Evolutionary conservation across 2,113 vertebrate genomes (phyloP).

Genomic region (Benitochromis conjunctus): DNA sequence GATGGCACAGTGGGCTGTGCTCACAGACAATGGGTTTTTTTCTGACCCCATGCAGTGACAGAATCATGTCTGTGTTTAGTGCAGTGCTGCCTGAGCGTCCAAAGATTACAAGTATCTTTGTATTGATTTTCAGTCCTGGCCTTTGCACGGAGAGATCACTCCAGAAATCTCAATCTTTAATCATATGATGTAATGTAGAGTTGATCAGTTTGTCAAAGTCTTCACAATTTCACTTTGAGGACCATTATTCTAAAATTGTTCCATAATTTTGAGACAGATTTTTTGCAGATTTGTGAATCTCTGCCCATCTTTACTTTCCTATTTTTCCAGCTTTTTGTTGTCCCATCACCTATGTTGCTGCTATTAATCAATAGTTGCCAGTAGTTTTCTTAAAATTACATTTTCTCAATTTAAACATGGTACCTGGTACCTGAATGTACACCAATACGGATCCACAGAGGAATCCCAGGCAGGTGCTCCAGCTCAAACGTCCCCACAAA

Average conservation of each 20-base stretch:
- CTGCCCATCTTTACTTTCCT: neutral
- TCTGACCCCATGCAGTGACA: neutral
- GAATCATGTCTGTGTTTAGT: neutral
- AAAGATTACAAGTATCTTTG: fast-evolving
- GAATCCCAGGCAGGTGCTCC: conserved; percentile 89
- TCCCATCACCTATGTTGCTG: neutral
- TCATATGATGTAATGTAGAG: neutral
- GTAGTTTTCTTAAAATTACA: neutral
- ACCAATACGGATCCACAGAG: conserved; percentile 97
- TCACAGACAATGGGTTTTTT: neutral
- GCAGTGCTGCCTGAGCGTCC: neutral
- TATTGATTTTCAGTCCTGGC: neutral
- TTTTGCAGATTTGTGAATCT: neutral
- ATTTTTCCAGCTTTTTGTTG: neutral
- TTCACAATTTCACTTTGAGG: neutral
- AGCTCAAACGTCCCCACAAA: conserved; percentile 94
- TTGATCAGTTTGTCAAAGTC: neutral
- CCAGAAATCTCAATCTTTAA: neutral
- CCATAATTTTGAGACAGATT: neutral
- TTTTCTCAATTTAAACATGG: neutral
- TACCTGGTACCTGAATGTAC: conserved; percentile 87
- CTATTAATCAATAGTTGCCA: neutral
- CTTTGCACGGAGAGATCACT: fast-evolving
- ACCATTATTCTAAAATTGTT: neutral
- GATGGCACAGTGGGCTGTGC: neutral